These are phyloP conservation scores for Muscina levida DNA, from an alignment of 2,888 invertebrate genomes.

Conservation along the genomic window DNA sequence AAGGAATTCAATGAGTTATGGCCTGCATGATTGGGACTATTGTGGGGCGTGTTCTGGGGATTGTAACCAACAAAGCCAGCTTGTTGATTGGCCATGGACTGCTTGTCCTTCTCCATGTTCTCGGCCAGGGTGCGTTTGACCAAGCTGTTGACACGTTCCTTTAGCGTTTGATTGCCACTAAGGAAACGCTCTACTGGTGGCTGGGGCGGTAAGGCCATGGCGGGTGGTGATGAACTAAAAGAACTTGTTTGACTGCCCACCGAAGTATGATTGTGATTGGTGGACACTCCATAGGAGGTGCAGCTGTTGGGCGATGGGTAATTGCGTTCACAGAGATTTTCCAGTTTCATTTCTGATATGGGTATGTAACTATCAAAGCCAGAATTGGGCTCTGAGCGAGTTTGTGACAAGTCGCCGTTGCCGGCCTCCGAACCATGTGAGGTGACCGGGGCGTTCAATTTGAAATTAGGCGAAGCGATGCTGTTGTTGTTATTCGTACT, in stretches of 20 bases:
- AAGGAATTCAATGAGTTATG: conserved; percentile 33
- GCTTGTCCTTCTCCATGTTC: conserved; percentile 84
- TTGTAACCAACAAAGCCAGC: conserved; percentile 69
- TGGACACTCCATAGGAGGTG: conserved; percentile 80
- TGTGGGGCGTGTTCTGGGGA: conserved; percentile 72
- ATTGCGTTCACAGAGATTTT: conserved; percentile 79
- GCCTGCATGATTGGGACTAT: conserved; percentile 75
- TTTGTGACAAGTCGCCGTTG: conserved; percentile 67
- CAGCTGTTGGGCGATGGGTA: conserved; percentile 82
- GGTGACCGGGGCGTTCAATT: conserved; percentile 79
- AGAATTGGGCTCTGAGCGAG: conserved; percentile 78
- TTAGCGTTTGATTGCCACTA: conserved; percentile 87
- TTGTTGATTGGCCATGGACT: conserved; percentile 74
- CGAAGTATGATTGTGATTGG: conserved; percentile 32
- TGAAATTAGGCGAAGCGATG: conserved; percentile 77
- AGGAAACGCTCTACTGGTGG: conserved; percentile 74
- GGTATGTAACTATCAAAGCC: conserved; percentile 79
- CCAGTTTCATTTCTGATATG: conserved; percentile 77
- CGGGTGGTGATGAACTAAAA: conserved; percentile 49
- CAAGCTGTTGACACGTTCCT: conserved; percentile 92
- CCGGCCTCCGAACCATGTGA: conserved; percentile 70
- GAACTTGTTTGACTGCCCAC: conserved; percentile 28
- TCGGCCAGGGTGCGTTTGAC: conserved; percentile 94
- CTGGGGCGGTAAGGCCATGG: conserved; percentile 61
- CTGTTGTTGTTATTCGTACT: conserved; percentile 70